Evolutionary conservation across 2,113 vertebrate genomes (phyloP), one percentile per base, ranked within the genome.

Genomic region (Megalops atlanticus): DNA sequence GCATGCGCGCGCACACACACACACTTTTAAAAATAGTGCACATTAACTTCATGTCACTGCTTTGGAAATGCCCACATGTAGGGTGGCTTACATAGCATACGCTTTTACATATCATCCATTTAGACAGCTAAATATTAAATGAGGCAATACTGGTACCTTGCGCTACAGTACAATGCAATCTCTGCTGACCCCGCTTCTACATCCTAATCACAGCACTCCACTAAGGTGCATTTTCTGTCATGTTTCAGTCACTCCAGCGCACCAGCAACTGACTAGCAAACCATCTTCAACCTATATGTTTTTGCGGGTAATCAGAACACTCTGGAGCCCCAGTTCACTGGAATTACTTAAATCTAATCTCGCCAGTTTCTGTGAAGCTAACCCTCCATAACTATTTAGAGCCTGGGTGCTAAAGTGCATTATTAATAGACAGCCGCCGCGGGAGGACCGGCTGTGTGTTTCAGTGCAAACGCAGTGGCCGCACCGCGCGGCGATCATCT

Each of bases 371-470:
- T 21, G 24, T 64, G 54, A 64, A 64, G n/a, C n/a, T 31, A n/a
- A 64, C 2, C 54, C 52, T 58, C 52, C n/a, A 39, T 72, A 40
- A 45, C 73, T 27, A 41, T 74, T n/a, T 27, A 10, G n/a, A 74
- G 73, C 24, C 4, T 21, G 24, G 24, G 27, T 21, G 40, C 38
- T 45, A 41, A 74, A 74, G 8, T 14, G 43, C 21, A 40, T 12
- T 74, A 45, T 45, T 74, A 74, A 74, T 41, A 74, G 72, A 24
- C 74, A 81, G 77, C 40, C 82, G 79, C 70, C 82, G 81, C 84
- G 79, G 6, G 2, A 83, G 88, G 80, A 90, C 82, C 15, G 90
- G 76, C 78, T 89, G 85, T 88, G 82, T 90, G 89, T 86, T 84
- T 87, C 86, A 84, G 71, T 21, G 10, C 74, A 35, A 27, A 31